phyloP scores from a whole-genome alignment of 2,797 vertebrate genomes.

The Scleropages formosus region DNA sequence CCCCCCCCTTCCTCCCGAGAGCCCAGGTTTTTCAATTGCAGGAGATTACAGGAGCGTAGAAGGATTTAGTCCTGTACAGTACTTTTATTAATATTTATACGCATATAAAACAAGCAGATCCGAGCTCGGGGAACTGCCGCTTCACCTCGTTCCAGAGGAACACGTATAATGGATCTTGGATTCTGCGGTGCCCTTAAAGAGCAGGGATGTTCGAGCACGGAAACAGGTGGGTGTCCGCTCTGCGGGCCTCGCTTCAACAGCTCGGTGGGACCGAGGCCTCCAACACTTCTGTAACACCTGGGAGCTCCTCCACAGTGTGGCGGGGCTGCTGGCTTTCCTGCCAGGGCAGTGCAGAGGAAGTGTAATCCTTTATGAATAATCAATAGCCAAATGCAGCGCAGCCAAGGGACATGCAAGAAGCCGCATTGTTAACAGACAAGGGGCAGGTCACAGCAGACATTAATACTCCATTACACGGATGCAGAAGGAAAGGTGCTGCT shows the following conservation, averaged over 20 bases:
- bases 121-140: slow-evolving; percentile 59
- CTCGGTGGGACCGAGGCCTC: too few species aligned
- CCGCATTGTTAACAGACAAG: slow-evolving; percentile 61
- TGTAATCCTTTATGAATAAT: slow-evolving; percentile 78
- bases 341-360: slow-evolving; percentile 39
- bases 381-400: slow-evolving; percentile 72
- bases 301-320: too few species aligned
- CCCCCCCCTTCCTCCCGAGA: slow-evolving; percentile 58
- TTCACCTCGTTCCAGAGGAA: slow-evolving; percentile 44
- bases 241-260: neutral
- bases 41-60: slow-evolving; percentile 73
- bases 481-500: too few species aligned
- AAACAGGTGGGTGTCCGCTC: neutral
- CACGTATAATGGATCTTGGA: neutral
- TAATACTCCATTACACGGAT: slow-evolving; percentile 59
- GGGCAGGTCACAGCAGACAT: slow-evolving; percentile 61
- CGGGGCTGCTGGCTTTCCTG: neutral
- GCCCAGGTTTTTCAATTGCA: slow-evolving; percentile 72
- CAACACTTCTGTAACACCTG: too few species aligned
- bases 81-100: slow-evolving; percentile 79
- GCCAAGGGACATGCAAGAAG: slow-evolving; percentile 55
- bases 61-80: slow-evolving; percentile 62
- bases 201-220: neutral
- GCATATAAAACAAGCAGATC: slow-evolving; percentile 70
- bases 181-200: neutral